Evolutionary conservation across 2,797 vertebrate genomes (phyloP).

Genomic region (Schizopygopsis malacanthus): DNA sequence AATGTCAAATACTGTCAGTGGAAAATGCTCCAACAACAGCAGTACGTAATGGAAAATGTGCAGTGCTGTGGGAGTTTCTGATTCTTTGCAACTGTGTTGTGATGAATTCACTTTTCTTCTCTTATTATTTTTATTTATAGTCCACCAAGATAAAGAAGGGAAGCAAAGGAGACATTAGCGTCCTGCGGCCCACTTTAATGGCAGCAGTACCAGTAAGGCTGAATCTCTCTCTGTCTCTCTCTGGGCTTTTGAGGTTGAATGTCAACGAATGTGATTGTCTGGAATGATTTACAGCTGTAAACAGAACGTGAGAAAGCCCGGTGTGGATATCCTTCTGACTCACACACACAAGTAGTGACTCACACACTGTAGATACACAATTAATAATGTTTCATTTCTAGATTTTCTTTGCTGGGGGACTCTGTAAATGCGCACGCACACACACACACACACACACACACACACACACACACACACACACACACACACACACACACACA

Average conservation of each 20-base stretch:
- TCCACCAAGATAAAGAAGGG: conserved; percentile 97
- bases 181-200: conserved; percentile 91
- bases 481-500: conserved; percentile 31
- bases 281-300: conserved; percentile 80
- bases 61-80: neutral
- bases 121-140: conserved; percentile 68
- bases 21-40: neutral
- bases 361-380: conserved; percentile 35
- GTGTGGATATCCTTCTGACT: conserved; percentile 75
- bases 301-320: conserved; percentile 81
- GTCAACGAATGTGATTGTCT: conserved; percentile 72
- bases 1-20: neutral
- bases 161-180: conserved; percentile 90
- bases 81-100: neutral
- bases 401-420: neutral
- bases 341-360: conserved; percentile 10
- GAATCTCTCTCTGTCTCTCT: neutral
- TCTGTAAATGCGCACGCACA: conserved; percentile 40
- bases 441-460: conserved; percentile 15
- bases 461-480: conserved; percentile 31
- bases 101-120: conserved; percentile 19
- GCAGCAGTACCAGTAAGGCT: conserved; percentile 88
- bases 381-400: conserved; percentile 36
- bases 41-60: neutral
- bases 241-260: conserved; percentile 64